phyloP scores from a whole-genome alignment of 2,113 vertebrate species.

The Parus major region DNA sequence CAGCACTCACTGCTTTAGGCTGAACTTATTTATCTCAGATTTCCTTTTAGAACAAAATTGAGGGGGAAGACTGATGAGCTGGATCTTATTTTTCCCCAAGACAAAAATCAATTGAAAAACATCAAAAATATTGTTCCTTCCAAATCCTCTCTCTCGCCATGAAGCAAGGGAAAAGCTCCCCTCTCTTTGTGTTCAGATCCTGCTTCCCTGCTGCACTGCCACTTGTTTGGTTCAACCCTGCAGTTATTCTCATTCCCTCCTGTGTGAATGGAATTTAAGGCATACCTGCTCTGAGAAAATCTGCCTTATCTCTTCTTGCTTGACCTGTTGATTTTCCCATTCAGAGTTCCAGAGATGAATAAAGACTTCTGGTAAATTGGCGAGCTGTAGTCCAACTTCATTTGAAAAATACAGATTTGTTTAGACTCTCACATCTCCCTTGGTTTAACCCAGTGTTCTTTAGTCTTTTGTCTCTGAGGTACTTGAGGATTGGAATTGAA shows the following conservation, averaged over 20 bases:
- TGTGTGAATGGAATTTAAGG: background rate
- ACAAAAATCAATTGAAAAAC: background rate
- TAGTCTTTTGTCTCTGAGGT: background rate
- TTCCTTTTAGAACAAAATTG: background rate
- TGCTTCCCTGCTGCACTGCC: background rate
- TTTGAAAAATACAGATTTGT: background rate
- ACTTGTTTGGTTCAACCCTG: background rate
- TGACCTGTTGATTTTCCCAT: background rate
- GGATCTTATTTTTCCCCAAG: background rate
- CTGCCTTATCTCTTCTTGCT: background rate
- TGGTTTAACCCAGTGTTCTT: background rate
- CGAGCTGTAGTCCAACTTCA: background rate
- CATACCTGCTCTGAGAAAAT: background rate
- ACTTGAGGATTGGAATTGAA: background rate
- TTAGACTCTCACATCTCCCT: background rate
- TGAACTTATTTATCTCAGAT: background rate
- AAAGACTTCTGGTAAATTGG: background rate
- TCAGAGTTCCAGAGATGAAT: background rate
- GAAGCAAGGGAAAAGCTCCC: background rate
- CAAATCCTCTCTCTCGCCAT: background rate
- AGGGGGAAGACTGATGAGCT: background rate
- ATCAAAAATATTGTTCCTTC: background rate
- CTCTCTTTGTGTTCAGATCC: background rate
- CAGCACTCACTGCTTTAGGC: background rate
- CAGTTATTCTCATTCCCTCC: background rate